A percentile compares a stretch with the other conserved stretches of the same genome.
phyloP scores from a whole-genome alignment of 2,888 invertebrate genomes.

The Drosophila demipolita region DNA sequence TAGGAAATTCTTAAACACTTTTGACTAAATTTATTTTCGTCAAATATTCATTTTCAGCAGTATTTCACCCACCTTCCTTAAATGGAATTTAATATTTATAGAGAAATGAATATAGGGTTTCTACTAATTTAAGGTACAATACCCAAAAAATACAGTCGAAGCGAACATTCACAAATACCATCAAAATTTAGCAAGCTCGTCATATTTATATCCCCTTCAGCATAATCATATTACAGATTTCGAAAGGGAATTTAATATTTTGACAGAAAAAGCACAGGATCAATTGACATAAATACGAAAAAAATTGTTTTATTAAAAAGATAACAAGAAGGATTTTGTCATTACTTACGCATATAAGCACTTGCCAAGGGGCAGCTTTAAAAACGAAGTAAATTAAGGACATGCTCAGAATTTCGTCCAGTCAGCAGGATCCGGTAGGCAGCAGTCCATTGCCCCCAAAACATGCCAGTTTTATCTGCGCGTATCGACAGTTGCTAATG shows the following conservation, averaged over 20 bases:
- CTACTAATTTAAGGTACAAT: not conserved
- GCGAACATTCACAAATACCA: not conserved
- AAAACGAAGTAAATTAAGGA: constrained; percentile 46
- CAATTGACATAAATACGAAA: not conserved
- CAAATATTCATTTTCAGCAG: not conserved
- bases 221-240: constrained; percentile 6
- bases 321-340: not conserved
- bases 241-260: constrained; percentile 3
- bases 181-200: not conserved
- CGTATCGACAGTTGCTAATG: constrained; percentile 81
- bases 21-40: not conserved
- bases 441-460: constrained; percentile 6
- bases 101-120: not conserved
- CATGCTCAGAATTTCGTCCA: constrained; percentile 1
- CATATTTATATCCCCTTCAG: constrained; percentile 3
- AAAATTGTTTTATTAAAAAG: constrained; percentile 1
- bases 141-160: not conserved
- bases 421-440: constrained; percentile 18
- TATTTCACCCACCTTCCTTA: not conserved
- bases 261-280: not conserved
- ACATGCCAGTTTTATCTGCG: constrained; percentile 68
- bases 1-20: not conserved
- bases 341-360: constrained; percentile 7
- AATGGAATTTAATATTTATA: not conserved
- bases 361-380: constrained; percentile 27